Evolutionary conservation across 2,113 vertebrate genomes (phyloP).

Genomic region (Sarotherodon lohbergeri): DNA sequence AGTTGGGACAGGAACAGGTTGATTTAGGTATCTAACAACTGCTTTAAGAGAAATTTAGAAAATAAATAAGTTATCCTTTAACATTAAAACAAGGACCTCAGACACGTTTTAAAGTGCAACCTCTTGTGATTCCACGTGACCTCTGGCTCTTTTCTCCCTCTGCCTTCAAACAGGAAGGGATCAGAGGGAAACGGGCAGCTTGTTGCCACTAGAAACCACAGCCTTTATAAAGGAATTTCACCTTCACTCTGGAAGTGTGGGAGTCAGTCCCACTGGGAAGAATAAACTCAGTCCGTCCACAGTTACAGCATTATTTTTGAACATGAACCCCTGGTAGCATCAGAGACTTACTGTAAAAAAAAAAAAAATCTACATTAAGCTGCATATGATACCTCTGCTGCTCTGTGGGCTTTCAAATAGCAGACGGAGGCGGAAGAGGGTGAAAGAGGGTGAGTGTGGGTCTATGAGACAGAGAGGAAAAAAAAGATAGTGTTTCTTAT

Average conservation of each 20-base stretch:
- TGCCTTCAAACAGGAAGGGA: slow-evolving; percentile 24
- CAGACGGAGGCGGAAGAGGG: neutral
- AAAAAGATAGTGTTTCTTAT: slow-evolving; percentile 14
- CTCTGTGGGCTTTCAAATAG: neutral
- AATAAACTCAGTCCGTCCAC: neutral
- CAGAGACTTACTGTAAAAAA: neutral
- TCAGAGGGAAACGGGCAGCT: slow-evolving; percentile 41
- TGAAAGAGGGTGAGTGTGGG: neutral
- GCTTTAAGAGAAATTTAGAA: neutral
- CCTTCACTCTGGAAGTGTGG: slow-evolving; percentile 52
- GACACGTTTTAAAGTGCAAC: neutral
- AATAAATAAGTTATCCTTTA: neutral
- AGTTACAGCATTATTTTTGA: neutral
- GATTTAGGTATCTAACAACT: neutral
- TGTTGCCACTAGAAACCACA: slow-evolving; percentile 58
- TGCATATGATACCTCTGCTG: neutral
- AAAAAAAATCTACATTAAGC: neutral
- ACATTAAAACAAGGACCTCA: neutral
- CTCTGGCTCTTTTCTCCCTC: slow-evolving; percentile 14
- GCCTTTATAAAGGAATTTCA: slow-evolving; percentile 60
- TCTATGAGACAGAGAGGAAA: neutral
- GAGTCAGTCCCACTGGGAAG: slow-evolving; percentile 18
- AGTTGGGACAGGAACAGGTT: neutral
- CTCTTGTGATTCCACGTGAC: neutral
- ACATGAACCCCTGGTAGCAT: neutral